Conservation (phyloP, 2,113 vertebrate species). For the Equus przewalskii region DNA sequence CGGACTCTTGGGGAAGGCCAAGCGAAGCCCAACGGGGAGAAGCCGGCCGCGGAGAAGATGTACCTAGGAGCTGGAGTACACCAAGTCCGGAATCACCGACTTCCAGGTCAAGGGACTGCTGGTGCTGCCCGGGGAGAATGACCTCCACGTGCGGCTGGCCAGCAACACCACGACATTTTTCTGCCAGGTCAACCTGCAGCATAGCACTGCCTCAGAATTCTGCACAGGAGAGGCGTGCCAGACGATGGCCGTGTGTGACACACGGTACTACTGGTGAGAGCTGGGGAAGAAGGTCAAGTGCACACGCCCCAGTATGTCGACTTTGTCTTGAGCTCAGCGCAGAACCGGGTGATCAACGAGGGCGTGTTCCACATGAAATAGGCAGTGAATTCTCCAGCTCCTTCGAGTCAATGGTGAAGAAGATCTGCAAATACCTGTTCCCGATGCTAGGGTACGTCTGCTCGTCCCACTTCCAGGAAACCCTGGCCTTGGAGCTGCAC, state of each 20-base stretch:
- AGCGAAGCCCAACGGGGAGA: slow-evolving; percentile 97
- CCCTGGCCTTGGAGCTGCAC: slow-evolving; percentile 95
- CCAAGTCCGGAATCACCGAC: slow-evolving; percentile 94
- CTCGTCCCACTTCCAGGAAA: slow-evolving; percentile 97
- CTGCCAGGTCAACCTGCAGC: fast-evolving
- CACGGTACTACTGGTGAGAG: slow-evolving; percentile 97
- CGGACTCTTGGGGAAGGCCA: slow-evolving; percentile 90
- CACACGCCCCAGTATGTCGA: slow-evolving; percentile 96
- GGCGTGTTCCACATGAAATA: slow-evolving; percentile 96
- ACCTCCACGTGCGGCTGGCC: slow-evolving; percentile 97
- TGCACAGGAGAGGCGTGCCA: background rate
- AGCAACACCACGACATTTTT: slow-evolving; percentile 87
- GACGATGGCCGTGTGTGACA: slow-evolving; percentile 76
- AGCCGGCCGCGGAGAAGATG: slow-evolving; percentile 93
- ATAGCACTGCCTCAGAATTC: background rate
- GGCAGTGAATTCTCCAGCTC: slow-evolving; percentile 96
- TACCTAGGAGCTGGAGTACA: slow-evolving; percentile 95
- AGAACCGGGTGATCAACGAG: slow-evolving; percentile 97
- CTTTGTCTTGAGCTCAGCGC: slow-evolving; percentile 96
- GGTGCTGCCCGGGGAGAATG: slow-evolving; percentile 95
- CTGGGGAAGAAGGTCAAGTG: slow-evolving; percentile 97
- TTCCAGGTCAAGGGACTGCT: slow-evolving; percentile 96
- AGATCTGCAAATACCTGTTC: slow-evolving; percentile 96
- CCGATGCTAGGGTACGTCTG: slow-evolving; percentile 96
- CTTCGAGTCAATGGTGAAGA: slow-evolving; percentile 96